Evolutionary conservation across 2,888 invertebrate genomes (phyloP), one percentile per base, ranked within the genome.

Genomic region (Pristionchus japonicus): DNA sequence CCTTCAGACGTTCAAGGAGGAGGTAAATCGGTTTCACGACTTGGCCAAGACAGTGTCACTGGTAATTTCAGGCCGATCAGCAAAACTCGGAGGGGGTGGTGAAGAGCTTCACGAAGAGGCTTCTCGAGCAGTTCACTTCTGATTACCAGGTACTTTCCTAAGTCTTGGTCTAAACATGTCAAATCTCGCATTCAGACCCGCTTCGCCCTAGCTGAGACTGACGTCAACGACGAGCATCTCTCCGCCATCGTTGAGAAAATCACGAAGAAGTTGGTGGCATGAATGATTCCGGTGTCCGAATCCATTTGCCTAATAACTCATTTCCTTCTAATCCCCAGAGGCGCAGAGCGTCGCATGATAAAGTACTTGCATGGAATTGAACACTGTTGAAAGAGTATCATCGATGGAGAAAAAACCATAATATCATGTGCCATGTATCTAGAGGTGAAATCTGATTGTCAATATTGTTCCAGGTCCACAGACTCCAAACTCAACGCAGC

Each of bases 121-220:
- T 85, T 3, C 57, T 85, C n/a, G 64, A 64, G 27, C 85, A 85
- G 64, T 85, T 85, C 64, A 34, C 85, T 15, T 61, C 85, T 13
- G 64, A 23, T 6, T 47, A 43, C 40, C 85, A 85, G 85, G 85
- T 84, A 23, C 11, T 27, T 64, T 3, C 13, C 27, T 37, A 13
- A 15, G 27, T 17, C 37, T 17, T 3, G 3, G 15, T 17, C 4
- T 37, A n/a, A n/a, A n/a, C n/a, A n/a, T n/a, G 43, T 17, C 37
- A 37, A 6, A 34, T 4, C 7, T 1, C 37, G 3, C n/a, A n/a
- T 77, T 1, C 77, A 77, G 77, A 43, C 43, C 13, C 77, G 77
- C 47, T 77, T 77, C 27, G 13, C 47, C 77, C 43, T 77, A 13
- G 11, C 77, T 13, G 47, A 77, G 27, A 27, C n/a, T 11, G 77